Base-by-base conservation (phyloP, 2,113 vertebrate genomes). In the Chionodraco myersi region DNA sequence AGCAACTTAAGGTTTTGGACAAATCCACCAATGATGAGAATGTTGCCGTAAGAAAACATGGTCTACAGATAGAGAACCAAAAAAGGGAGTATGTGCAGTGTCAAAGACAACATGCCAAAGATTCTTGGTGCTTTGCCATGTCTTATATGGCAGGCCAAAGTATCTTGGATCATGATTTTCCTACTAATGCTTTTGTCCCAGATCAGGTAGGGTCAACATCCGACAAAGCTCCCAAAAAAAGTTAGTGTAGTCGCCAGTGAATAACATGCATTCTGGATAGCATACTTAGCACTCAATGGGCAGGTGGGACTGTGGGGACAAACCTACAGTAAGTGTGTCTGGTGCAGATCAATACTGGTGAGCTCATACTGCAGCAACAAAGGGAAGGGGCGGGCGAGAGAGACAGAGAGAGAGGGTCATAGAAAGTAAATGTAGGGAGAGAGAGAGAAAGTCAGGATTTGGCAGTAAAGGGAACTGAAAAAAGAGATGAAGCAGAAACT, bases 361-460 rank as follows among this genome's bases (percentile, higher is more conserved):
- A 91, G 90, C 83, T 92, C 89, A 92, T 91, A 88, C 88, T 93
- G 92, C 89, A 91, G 90, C 78, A 91, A 71, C 79, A 87, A 86
- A 86, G 68, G 34, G 0, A 72, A 75, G 68, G 75, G 72, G 63
- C 1, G 72, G 45, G 78, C 14, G 23, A 66, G 80, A 58, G 51
- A 80, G 65, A 52, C 30, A 44, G 72, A 58, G 34, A 70, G 36
- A 13, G 45, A 75, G 52, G 47, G 52, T 61, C 44, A 54, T 14
- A 36, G 53, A 41, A 49, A 72, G 44, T 59, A 54, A 73, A 59
- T 62, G 67, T 34, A 69, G 12, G 56, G 36, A 72, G 18, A 75
- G n/a, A 30, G 76, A 61, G 45, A 54, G 59, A 45, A 49, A 51
- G 30, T 45, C 30, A 49, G 63, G 54, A 53, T 61, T 41, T 41